These are phyloP conservation scores for Aplocera efformata DNA, from an alignment of 2,888 invertebrate genomes.

Conservation along the genomic window DNA sequence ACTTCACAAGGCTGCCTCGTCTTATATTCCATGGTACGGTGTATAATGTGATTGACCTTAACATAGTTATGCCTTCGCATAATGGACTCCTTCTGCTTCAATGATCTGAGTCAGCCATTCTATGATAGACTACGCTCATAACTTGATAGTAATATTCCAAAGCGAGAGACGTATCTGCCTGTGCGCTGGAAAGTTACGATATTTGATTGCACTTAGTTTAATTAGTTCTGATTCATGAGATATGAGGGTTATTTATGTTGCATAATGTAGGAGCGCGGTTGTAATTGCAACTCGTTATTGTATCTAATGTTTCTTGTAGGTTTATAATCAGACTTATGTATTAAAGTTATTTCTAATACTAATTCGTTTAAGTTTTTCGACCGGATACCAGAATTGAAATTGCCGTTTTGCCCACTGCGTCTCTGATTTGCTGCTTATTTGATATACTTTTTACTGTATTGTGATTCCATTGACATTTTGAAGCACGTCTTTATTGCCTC, in stretches of 20 bases:
- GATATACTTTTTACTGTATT: too few relatives aligned
- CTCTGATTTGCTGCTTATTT: too few relatives aligned
- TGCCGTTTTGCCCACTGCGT: too few relatives aligned
- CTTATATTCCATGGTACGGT: too few relatives aligned
- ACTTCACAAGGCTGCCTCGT: too few relatives aligned
- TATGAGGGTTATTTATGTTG: constrained; percentile 17
- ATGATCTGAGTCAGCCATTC: constrained; percentile 2
- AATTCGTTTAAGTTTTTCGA: constrained; percentile 1
- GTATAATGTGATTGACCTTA: too few relatives aligned
- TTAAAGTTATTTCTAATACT: too few relatives aligned
- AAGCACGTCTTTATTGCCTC: too few relatives aligned
- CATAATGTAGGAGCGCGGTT: constrained; percentile 8
- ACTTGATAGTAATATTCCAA: constrained; percentile 27
- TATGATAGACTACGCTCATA: constrained; percentile 20
- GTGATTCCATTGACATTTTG: constrained; percentile 2
- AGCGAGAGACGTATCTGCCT: constrained; percentile 11
- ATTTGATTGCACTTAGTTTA: constrained; percentile 38
- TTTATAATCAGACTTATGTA: background rate
- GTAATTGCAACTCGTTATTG: constrained; percentile 3
- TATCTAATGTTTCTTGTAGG: constrained; percentile 1
- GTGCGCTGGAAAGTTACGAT: constrained; percentile 25
- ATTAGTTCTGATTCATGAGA: constrained; percentile 30
- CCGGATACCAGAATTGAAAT: too few relatives aligned
- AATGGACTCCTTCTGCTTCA: too few relatives aligned
- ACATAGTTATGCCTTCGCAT: too few relatives aligned